Percentiles rank a stretch among this genome's conserved stretches.
Conservation (phyloP, 1,140 invertebrate genomes). For the Rhagoletis zephyria region DNA sequence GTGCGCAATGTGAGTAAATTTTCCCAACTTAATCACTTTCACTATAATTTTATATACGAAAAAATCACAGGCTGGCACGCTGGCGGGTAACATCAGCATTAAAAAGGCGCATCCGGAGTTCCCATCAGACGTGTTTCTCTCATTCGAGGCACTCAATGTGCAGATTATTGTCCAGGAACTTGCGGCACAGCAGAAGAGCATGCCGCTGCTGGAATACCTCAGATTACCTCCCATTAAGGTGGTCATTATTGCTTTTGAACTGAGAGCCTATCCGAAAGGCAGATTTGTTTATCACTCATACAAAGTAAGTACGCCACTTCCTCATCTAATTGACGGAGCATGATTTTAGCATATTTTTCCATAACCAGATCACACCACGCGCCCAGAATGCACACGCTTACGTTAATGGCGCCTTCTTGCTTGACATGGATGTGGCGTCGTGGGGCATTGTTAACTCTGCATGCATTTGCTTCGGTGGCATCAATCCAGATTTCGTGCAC, state of each 20-base stretch:
- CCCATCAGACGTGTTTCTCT: slow-evolving; percentile 83
- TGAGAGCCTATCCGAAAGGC: slow-evolving; percentile 63
- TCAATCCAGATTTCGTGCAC: slow-evolving; percentile 81
- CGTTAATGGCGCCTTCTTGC: slow-evolving; percentile 85
- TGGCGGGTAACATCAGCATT: slow-evolving; percentile 86
- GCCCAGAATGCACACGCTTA: slow-evolving; percentile 88
- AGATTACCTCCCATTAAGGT: slow-evolving; percentile 58
- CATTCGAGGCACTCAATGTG: slow-evolving; percentile 81
- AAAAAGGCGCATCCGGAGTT: slow-evolving; percentile 82
- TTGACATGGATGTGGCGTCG: slow-evolving; percentile 68
- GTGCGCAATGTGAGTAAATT: slow-evolving; percentile 78
- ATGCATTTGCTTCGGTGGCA: slow-evolving; percentile 80
- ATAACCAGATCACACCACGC: slow-evolving; percentile 77
- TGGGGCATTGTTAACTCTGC: slow-evolving; percentile 66
- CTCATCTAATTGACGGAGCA: background rate
- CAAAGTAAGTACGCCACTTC: slow-evolving; percentile 75
- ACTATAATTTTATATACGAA: no score
- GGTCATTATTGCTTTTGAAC: slow-evolving; percentile 63
- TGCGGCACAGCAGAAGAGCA: slow-evolving; percentile 59
- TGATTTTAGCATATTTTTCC: no score
- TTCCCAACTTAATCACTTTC: background rate
- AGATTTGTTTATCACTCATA: slow-evolving; percentile 68
- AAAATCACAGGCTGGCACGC: slow-evolving; percentile 75
- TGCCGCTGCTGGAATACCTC: slow-evolving; percentile 63
- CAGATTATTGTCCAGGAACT: slow-evolving; percentile 61